A percentile compares a stretch with the other conserved stretches of the same genome.
phyloP scores from a whole-genome alignment of 1,140 invertebrate species.

The Xylocopa sonorina region DNA sequence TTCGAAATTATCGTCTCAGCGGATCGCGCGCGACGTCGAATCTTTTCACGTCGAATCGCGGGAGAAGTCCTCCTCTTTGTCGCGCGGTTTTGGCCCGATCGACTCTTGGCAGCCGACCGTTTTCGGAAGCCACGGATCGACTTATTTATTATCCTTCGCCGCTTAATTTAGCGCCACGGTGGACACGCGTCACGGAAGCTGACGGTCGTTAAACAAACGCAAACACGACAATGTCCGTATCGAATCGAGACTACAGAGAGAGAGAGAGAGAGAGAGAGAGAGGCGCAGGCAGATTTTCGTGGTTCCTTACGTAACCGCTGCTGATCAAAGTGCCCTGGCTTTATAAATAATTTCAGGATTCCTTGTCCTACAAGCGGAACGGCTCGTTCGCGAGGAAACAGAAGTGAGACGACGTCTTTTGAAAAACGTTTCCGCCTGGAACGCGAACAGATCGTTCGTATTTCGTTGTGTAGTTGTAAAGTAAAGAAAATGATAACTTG shows the following conservation, averaged over 20 bases:
- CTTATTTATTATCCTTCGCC: constrained; percentile 38
- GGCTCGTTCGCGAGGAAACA: background rate
- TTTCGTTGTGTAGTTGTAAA: too few relatives aligned
- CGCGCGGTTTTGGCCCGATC: background rate
- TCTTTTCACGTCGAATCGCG: background rate
- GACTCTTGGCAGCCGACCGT: background rate
- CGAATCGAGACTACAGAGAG: constrained; percentile 20
- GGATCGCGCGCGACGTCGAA: background rate
- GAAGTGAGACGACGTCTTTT: background rate
- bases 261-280: too few relatives aligned
- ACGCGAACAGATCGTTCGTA: background rate
- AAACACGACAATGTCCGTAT: constrained; percentile 26
- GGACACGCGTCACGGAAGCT: constrained; percentile 27
- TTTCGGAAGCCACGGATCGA: constrained; percentile 1
- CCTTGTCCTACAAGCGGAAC: background rate
- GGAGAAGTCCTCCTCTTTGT: background rate
- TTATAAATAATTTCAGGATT: constrained; percentile 26
- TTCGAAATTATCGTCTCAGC: background rate
- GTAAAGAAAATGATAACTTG: too few relatives aligned
- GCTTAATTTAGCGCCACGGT: constrained; percentile 19
- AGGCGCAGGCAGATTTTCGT: background rate
- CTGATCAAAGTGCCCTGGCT: background rate
- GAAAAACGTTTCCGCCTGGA: background rate
- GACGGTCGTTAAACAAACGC: constrained; percentile 35
- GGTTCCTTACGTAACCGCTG: background rate